phyloP scores from a whole-genome alignment of 2,888 invertebrate genomes.

The Amiota mariae region DNA sequence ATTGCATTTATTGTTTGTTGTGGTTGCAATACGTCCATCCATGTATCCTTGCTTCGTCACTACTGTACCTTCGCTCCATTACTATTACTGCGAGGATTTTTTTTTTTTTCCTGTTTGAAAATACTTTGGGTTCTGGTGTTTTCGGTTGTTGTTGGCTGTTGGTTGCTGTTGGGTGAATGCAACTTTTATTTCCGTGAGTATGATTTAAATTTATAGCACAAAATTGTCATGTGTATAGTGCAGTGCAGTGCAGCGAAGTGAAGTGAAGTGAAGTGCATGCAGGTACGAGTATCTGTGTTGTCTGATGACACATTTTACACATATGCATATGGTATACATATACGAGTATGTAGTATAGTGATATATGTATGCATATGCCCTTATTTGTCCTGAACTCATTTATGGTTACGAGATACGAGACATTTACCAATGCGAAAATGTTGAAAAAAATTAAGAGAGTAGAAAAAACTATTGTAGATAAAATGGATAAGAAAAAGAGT shows the following conservation, averaged over 20 bases:
- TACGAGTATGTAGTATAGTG: no score
- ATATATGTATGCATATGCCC: no score
- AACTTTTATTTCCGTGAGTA: slow-evolving; percentile 6
- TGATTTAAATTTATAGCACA: slow-evolving; percentile 24
- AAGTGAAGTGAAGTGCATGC: background rate
- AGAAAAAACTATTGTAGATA: no score
- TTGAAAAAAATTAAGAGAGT: no score
- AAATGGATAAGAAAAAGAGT: no score
- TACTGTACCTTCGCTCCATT: background rate
- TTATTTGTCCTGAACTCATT: no score
- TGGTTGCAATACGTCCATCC: background rate
- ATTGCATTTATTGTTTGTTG: slow-evolving; percentile 1
- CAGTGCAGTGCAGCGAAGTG: background rate
- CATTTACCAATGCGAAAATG: no score
- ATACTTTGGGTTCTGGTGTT: background rate
- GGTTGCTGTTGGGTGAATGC: background rate
- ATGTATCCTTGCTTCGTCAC: background rate
- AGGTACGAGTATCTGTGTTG: background rate
- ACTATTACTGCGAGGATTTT: background rate
- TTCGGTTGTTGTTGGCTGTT: no score
- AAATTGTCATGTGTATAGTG: background rate
- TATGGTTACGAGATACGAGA: no score
- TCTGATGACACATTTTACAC: background rate
- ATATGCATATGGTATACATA: no score
- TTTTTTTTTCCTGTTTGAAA: background rate